A percentile compares a stretch with the other conserved stretches of the same genome.
These are phyloP conservation scores for Notodonta dromedarius DNA, from an alignment of 2,888 invertebrate genomes.

Conservation along the genomic window DNA sequence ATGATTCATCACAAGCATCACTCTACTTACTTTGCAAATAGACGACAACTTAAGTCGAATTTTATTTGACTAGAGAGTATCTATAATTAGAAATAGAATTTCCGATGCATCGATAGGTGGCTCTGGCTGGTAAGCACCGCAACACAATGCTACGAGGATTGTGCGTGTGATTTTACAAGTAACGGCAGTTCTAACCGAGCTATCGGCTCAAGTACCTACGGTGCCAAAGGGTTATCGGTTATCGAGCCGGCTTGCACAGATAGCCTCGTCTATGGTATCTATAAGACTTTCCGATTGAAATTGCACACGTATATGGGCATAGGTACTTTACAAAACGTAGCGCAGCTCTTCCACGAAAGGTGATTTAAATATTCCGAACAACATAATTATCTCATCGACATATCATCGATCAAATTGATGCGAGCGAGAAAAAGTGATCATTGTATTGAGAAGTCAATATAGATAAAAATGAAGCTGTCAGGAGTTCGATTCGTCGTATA, in stretches of 20 bases:
- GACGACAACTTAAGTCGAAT: constrained; percentile 31
- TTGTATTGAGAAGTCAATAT: constrained; percentile 1
- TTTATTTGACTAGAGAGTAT: constrained; percentile 31
- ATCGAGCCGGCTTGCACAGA: constrained; percentile 60
- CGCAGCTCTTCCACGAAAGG: not conserved
- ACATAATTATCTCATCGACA: constrained; percentile 1
- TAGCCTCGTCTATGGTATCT: constrained; percentile 42
- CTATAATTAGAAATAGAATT: constrained; percentile 43
- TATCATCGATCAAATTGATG: constrained; percentile 1
- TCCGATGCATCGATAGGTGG: constrained; percentile 42
- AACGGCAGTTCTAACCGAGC: constrained; percentile 75
- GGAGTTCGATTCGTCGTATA: constrained; percentile 11
- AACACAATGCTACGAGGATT: constrained; percentile 60
- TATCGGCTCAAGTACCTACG: constrained; percentile 63
- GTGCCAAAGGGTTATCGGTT: constrained; percentile 74
- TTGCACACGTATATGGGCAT: constrained; percentile 25
- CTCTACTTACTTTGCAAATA: constrained; percentile 16
- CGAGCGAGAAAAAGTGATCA: not conserved
- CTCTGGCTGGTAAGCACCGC: constrained; percentile 33
- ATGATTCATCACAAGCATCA: constrained; percentile 28
- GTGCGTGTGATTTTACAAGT: constrained; percentile 73
- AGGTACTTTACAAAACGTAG: not conserved
- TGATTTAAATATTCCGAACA: constrained; percentile 3
- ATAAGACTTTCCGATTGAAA: constrained; percentile 44
- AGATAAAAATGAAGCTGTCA: constrained; percentile 2